Evolutionary conservation across 2,113 vertebrate species (phyloP).

Genomic region (Alosa alosa): DNA sequence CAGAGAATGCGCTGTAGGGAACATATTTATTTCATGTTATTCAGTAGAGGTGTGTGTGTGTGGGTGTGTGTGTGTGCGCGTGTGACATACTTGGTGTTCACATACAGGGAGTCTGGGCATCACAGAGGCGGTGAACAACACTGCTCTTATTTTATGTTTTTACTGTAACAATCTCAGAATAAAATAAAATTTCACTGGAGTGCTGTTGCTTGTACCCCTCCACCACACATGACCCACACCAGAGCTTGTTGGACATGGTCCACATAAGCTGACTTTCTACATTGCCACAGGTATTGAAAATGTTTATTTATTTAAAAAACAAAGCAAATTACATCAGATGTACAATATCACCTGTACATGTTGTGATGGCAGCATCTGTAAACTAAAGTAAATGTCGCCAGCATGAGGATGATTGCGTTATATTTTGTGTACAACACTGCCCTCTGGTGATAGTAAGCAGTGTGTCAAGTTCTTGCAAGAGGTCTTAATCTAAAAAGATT

Average conservation of each 20-base stretch:
- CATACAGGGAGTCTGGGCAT: background rate
- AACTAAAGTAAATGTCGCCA: background rate
- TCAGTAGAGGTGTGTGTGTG: constrained; percentile 43
- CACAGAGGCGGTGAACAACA: background rate
- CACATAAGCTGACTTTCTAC: background rate
- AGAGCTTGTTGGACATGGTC: background rate
- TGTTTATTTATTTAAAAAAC: background rate
- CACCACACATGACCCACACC: constrained; percentile 11
- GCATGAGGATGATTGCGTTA: background rate
- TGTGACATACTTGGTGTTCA: background rate
- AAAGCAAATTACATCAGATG: background rate
- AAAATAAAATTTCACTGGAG: constrained; percentile 38
- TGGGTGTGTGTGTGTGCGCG: background rate
- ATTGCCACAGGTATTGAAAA: background rate
- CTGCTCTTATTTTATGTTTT: constrained; percentile 46
- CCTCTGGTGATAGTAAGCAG: background rate
- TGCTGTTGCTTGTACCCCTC: background rate
- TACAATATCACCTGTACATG: background rate
- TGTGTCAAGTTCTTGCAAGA: background rate
- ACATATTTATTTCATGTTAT: constrained; percentile 74
- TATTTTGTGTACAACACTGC: constrained; percentile 1
- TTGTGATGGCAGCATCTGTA: background rate
- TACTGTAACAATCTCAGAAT: constrained; percentile 48
- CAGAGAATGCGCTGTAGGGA: constrained; percentile 59
- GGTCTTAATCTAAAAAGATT: no score